Percentiles rank a stretch among this genome's conserved stretches.
phyloP scores from a whole-genome alignment of 2,888 invertebrate genomes.

The Latrodectus hesperus region DNA sequence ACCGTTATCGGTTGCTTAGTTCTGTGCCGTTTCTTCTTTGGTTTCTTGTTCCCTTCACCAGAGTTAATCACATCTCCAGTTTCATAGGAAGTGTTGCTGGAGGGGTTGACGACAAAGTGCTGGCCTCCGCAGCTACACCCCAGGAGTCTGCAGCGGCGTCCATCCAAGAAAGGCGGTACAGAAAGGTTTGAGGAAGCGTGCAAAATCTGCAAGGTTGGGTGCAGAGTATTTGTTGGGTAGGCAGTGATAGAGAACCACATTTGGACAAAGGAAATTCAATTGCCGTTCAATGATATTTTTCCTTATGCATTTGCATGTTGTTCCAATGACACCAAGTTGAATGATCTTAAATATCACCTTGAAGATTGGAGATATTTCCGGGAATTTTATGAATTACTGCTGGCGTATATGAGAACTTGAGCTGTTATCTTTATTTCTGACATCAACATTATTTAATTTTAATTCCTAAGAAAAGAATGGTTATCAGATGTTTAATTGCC shows the following conservation, averaged over 20 bases:
- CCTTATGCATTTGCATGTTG: too few relatives aligned
- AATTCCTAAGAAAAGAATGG: too few relatives aligned
- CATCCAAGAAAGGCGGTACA: constrained; percentile 56
- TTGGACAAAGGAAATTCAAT: too few relatives aligned
- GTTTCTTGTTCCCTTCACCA: neutral
- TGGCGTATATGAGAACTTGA: too few relatives aligned
- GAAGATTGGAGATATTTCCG: too few relatives aligned
- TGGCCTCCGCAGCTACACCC: constrained; percentile 65
- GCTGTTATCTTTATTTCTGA: too few relatives aligned
- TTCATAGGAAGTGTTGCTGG: neutral
- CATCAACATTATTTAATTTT: too few relatives aligned
- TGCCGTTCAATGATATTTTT: too few relatives aligned
- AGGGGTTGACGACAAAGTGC: constrained; percentile 59
- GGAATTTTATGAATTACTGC: too few relatives aligned
- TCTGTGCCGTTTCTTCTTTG: neutral
- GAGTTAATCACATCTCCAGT: constrained; percentile 1
- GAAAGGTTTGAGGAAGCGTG: constrained; percentile 57
- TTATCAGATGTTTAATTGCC: too few relatives aligned
- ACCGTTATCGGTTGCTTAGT: neutral
- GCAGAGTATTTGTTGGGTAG: constrained; percentile 67
- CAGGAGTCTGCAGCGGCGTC: constrained; percentile 50
- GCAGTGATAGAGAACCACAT: constrained; percentile 69
- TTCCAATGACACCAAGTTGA: too few relatives aligned
- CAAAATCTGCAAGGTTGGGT: constrained; percentile 61
- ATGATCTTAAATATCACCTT: too few relatives aligned